Evolutionary conservation across 2,888 invertebrate genomes (phyloP), one percentile per base, ranked within the genome.

Genomic region (Tenthredo mesomela): DNA sequence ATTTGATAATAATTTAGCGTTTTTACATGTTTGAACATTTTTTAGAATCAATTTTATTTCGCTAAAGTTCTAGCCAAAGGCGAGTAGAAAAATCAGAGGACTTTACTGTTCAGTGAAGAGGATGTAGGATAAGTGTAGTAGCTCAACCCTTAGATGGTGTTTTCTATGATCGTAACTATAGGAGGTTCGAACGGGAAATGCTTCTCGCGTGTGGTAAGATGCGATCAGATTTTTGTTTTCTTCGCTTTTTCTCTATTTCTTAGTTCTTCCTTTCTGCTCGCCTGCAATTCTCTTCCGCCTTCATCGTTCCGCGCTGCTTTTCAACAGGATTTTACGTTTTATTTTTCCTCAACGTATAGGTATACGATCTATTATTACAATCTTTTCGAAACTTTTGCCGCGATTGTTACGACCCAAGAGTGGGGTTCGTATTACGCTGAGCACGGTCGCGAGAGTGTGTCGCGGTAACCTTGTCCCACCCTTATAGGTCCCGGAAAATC

Each of bases 291-390:
- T 73, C 43, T 73, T 73, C 43, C 71, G 43, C 70, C 33, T 78
- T 58, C 58, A 21, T 40, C 54, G 58, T 58, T 78, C 6, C n/a
- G 12, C 58, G 40, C 18, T 78, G 37, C 40, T 40, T 78, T 78
- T 78, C 78, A 54, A 54, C 78, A 12, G 54, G 25, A 77, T 77
- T 58, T 58, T 33, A 12, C 37, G 58, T 78, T 58, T 40, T 78
- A n/a, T 61, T 61, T 58, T 58, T 21, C 54, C 47, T 37, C 78
- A 9, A 40, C 40, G 61, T 25, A 29, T 25, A n/a, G n/a, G n/a
- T n/a, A 21, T 58, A 37, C 78, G 78, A 78, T 58, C 54, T 61
- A 78, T 78, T 78, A 58, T 78, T 78, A 58, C 58, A 78, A 78
- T 78, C 78, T 78, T 78, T 58, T 37, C 78, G 77, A 78, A 78